A percentile compares a stretch with the other conserved stretches of the same genome.
These are phyloP conservation scores for Tachysurus fulvidraco DNA, from an alignment of 2,113 vertebrate species.

Conservation along the genomic window DNA sequence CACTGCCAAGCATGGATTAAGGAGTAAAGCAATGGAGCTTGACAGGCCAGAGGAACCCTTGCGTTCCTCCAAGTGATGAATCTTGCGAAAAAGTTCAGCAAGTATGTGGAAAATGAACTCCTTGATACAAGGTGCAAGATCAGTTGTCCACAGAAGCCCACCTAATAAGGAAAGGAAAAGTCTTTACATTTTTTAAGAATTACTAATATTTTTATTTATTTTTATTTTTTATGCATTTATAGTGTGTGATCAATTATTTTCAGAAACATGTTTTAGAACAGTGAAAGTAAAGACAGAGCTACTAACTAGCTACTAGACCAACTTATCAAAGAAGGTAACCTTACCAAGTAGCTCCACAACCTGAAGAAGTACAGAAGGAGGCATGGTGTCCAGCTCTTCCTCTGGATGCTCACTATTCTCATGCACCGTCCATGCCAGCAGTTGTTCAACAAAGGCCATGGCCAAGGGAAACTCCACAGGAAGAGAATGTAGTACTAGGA, in stretches of 20 bases:
- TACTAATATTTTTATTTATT: no score
- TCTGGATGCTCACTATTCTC: constrained; percentile 81
- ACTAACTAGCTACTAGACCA: background rate
- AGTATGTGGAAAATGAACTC: constrained; percentile 91
- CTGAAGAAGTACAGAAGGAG: constrained; percentile 87
- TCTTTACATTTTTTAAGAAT: background rate
- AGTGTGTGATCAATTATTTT: background rate
- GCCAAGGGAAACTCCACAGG: constrained; percentile 94
- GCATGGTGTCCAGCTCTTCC: constrained; percentile 88
- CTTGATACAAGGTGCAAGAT: constrained; percentile 90
- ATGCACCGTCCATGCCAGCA: constrained; percentile 88
- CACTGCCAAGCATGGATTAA: constrained; percentile 94
- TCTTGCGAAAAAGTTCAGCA: constrained; percentile 89
- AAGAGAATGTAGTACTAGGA: constrained; percentile 90
- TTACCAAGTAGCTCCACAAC: constrained; percentile 92
- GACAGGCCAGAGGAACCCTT: constrained; percentile 83
- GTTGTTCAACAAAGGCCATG: constrained; percentile 93
- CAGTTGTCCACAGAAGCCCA: constrained; percentile 93
- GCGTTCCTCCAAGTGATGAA: constrained; percentile 87
- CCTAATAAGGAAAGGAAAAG: constrained; percentile 68
- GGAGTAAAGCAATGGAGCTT: constrained; percentile 90
- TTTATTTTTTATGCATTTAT: background rate
- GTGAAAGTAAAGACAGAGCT: background rate
- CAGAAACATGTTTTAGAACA: background rate
- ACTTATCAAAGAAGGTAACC: constrained; percentile 34